Evolutionary conservation across 2,113 vertebrate species (phyloP).

Genomic region (Cariama cristata): DNA sequence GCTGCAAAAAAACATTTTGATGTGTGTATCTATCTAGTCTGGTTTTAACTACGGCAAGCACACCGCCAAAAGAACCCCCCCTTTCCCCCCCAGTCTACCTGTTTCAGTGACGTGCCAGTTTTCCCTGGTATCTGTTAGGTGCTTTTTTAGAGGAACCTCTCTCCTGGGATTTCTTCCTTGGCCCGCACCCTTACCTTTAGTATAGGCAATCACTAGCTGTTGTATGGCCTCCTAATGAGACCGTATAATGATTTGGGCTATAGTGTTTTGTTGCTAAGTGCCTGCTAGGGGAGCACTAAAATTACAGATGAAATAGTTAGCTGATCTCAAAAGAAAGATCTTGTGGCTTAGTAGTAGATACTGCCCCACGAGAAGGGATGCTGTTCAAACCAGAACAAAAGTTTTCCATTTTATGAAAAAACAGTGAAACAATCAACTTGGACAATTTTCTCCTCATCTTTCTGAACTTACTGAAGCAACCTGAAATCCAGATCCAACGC

Average conservation of each 20-base stretch:
- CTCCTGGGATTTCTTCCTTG: not conserved
- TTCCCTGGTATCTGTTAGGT: not conserved
- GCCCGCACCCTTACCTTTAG: not conserved
- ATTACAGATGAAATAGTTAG: not conserved
- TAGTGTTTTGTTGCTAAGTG: not conserved
- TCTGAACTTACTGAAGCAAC: not conserved
- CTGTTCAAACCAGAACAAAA: not conserved
- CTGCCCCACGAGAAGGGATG: not conserved
- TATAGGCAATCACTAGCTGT: not conserved
- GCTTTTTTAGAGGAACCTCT: not conserved
- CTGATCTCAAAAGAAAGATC: not conserved
- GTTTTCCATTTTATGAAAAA: not conserved
- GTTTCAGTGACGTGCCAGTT: accelerated
- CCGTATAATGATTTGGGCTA: not conserved
- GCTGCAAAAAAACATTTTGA: not conserved
- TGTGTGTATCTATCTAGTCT: not conserved
- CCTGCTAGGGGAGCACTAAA: not conserved
- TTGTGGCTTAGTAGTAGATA: not conserved
- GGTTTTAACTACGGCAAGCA: not conserved
- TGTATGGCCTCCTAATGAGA: not conserved
- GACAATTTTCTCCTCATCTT: not conserved
- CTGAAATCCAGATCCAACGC: not conserved
- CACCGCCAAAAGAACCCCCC: not conserved
- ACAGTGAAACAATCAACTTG: not conserved
- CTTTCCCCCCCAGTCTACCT: accelerated